These are phyloP conservation scores for Mormyrops boulengeri DNA, from an alignment of 2,797 vertebrate species.

Conservation along the genomic window DNA sequence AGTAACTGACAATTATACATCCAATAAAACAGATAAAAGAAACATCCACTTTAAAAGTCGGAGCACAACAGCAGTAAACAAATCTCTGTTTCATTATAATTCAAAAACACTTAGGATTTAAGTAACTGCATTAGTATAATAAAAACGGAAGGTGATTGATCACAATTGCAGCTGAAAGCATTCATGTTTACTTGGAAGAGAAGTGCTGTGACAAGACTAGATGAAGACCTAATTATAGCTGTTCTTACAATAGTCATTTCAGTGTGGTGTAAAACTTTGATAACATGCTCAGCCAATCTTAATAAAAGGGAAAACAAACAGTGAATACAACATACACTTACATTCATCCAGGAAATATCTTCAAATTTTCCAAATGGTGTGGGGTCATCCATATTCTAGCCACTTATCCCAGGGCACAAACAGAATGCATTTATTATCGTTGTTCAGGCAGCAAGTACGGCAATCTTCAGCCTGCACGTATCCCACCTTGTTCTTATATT, in stretches of 20 bases:
- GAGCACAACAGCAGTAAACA: background rate
- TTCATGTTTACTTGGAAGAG: background rate
- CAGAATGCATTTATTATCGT: background rate
- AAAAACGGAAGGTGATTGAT: background rate
- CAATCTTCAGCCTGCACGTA: background rate
- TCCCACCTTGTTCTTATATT: background rate
- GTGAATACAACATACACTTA: background rate
- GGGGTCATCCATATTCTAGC: background rate
- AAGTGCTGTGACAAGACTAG: background rate
- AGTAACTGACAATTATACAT: background rate
- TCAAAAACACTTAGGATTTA: background rate
- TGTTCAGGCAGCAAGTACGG: background rate
- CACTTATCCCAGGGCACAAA: background rate
- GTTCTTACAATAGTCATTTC: background rate
- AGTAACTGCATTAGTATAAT: background rate
- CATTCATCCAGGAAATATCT: background rate
- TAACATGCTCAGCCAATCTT: background rate
- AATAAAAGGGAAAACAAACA: background rate
- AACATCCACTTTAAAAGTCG: background rate
- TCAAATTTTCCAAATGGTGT: background rate
- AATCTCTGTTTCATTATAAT: background rate
- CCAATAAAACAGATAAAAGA: background rate
- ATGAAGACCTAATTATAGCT: background rate
- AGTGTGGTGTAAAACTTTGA: background rate
- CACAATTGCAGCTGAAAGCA: background rate